Evolutionary conservation across 1,140 invertebrate species (phyloP), one percentile per base, ranked within the genome.

Genomic region (Nephila pilipes): DNA sequence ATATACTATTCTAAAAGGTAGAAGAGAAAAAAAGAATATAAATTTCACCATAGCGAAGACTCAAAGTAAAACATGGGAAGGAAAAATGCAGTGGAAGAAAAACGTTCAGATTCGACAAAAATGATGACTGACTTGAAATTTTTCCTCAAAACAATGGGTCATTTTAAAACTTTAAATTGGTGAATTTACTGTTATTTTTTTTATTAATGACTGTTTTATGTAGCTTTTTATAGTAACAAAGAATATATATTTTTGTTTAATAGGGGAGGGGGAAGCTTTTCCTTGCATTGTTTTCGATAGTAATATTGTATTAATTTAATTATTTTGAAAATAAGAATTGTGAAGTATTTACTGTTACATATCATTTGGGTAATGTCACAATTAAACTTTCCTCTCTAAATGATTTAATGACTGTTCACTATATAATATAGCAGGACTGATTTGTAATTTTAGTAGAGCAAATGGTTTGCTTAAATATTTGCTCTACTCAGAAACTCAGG

Each of bases 91-190:
- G 16, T 60, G 83, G 29, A 55, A 75, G 16, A 85, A 85, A n/a
- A 85, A 32, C 25, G 29, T 58, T 75, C 29, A 36, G 12, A 75
- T 6, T 32, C 18, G 32, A 1, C 29, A 75, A 75, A 14, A 32
- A 75, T 18, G 25, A 75, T 75, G 29, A 36, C 69, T 18, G 18
- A 20, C 18, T 12, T 16, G 32, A 75, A 32, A 12, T 83, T 83
- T 57, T 85, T 29, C 18, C 8, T 18, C 20, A 16, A 38, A 36
- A 85, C 83, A 85, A 85, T 85, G 60, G 54, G n/a, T 60, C 83
- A 32, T 85, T 57, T 58, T 85, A 57, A 85, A 85, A 85, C 22
- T 85, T 85, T 85, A 85, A 85, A 85, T 1, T 29, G 20, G 54
- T 32, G 29, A 58, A 85, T 60, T 85, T 85, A 85, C 14, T 29